These are phyloP conservation scores for Lepidothrix coronata DNA, from an alignment of 2,113 vertebrate genomes.

Conservation along the genomic window DNA sequence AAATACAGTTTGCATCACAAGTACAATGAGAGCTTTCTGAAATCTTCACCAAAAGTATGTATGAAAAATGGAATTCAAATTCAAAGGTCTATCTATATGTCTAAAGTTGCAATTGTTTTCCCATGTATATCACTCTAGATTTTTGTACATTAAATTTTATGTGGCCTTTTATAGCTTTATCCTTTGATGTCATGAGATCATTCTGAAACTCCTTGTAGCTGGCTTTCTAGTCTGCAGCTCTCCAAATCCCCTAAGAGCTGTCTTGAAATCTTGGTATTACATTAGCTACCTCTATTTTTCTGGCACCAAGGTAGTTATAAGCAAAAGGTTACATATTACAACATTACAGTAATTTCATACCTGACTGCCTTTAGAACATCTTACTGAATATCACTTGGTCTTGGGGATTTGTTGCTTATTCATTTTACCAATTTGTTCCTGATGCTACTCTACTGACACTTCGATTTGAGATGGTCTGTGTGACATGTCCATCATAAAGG, in stretches of 20 bases:
- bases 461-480: background rate
- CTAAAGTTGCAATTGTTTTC: background rate
- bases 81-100: background rate
- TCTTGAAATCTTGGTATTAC: background rate
- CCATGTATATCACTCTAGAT: background rate
- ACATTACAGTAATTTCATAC: conserved; percentile 21
- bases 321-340: background rate
- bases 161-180: background rate
- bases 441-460: background rate
- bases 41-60: background rate
- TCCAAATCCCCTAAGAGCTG: background rate
- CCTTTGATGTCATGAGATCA: background rate
- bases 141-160: background rate
- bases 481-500: background rate
- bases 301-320: background rate
- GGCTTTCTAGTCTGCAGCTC: background rate
- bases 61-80: background rate
- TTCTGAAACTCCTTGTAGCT: background rate
- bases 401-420: conserved; percentile 3
- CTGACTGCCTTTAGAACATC: background rate
- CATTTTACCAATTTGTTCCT: background rate
- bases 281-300: background rate
- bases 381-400: background rate
- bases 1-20: background rate
- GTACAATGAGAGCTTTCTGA: background rate